These are phyloP conservation scores for Grallaria varia DNA, from an alignment of 2,113 vertebrate genomes.

Conservation along the genomic window DNA sequence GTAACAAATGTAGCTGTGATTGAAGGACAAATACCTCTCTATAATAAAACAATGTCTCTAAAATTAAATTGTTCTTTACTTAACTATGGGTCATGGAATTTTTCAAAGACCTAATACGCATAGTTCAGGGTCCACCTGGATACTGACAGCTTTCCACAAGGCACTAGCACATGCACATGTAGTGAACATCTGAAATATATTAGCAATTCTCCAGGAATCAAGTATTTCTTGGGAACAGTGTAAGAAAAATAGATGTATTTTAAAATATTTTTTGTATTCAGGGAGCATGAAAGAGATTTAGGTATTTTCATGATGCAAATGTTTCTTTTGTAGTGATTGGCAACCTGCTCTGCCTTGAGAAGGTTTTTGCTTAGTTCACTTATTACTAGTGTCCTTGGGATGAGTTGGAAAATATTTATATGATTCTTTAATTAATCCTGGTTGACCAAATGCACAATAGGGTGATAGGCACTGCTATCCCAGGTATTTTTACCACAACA, in stretches of 20 bases:
- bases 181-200: not conserved
- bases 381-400: not conserved
- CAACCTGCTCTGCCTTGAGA: fast-evolving
- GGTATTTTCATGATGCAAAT: not conserved
- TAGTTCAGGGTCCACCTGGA: not conserved
- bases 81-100: not conserved
- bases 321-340: not conserved
- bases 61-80: not conserved
- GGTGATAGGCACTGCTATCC: not conserved
- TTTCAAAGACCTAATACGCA: not conserved
- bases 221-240: not conserved
- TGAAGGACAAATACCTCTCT: not conserved
- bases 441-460: not conserved
- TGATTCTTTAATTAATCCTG: not conserved
- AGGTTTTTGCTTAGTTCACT: not conserved
- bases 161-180: no score
- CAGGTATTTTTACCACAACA: not conserved
- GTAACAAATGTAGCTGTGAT: not conserved
- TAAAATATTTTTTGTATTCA: not conserved
- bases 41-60: not conserved
- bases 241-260: not conserved
- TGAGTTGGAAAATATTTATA: not conserved
- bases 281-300: not conserved
- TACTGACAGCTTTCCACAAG: not conserved
- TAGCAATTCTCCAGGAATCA: not conserved